Conservation (phyloP, 2,113 vertebrate species). For the Isichthys henryi region DNA sequence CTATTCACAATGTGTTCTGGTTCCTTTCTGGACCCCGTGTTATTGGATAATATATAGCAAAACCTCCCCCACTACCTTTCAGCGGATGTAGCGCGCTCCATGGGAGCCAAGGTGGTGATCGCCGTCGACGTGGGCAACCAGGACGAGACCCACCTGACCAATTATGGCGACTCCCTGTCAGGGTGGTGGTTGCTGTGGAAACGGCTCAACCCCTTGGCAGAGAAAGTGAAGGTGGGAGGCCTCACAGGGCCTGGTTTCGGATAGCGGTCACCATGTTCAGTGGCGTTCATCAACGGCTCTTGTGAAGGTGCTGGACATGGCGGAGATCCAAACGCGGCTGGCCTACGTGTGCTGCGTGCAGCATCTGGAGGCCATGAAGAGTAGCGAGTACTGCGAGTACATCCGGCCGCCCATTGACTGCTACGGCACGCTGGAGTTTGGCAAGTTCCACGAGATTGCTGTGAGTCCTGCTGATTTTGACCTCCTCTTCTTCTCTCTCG, state of each 20-base stretch:
- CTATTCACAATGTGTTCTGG: background rate
- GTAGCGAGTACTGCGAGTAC: slow-evolving; percentile 85
- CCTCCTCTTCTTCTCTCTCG: background rate
- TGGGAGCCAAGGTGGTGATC: slow-evolving; percentile 86
- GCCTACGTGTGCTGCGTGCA: slow-evolving; percentile 90
- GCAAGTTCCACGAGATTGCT: slow-evolving; percentile 85
- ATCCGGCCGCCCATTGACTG: slow-evolving; percentile 81
- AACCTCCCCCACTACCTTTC: slow-evolving; percentile 22
- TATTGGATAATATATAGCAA: slow-evolving; percentile 69
- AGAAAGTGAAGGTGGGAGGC: slow-evolving; percentile 74
- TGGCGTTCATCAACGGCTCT: background rate
- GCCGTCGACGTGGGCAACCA: slow-evolving; percentile 84
- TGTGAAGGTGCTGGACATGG: slow-evolving; percentile 85
- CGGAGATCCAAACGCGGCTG: slow-evolving; percentile 86
- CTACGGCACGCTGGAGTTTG: slow-evolving; percentile 83
- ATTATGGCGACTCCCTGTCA: slow-evolving; percentile 79
- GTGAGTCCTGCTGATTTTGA: slow-evolving; percentile 60
- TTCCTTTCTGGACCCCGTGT: slow-evolving; percentile 50
- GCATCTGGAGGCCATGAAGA: slow-evolving; percentile 84
- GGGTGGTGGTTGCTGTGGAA: slow-evolving; percentile 97
- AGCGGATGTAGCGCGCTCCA: slow-evolving; percentile 89
- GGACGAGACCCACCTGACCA: slow-evolving; percentile 83
- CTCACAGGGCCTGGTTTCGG: background rate
- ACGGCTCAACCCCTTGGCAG: slow-evolving; percentile 77
- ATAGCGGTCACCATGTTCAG: background rate